Evolutionary conservation across 2,797 vertebrate species (phyloP), one percentile per base, ranked within the genome.

Genomic region (Coendou prehensilis): DNA sequence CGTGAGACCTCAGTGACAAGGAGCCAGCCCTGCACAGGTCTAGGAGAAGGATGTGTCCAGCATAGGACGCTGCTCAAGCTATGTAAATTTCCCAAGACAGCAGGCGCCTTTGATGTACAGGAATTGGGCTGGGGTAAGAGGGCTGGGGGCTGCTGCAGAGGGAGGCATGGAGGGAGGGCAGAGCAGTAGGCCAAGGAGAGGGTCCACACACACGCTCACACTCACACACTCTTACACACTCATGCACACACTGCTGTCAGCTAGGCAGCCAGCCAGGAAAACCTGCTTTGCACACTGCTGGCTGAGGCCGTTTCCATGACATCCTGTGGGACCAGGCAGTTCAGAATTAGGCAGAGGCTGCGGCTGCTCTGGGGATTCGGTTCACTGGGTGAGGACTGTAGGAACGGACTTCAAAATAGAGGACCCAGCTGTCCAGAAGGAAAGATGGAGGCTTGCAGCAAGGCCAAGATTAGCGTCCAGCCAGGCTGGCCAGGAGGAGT

Each of bases 381-480:
- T 97, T 96, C 86, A 96, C 93, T 89, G 91, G 89, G 85, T n/a
- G 71, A 97, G 97, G 97, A 97, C 97, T 87, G 91, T 98, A 95
- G 97, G 94, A 98, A 97, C 95, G 96, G 97, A 95, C 96, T 95
- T 97, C 94, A 97, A 96, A 98, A 96, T 83, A 98, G 96, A 93
- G 67, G 52, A 92, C 91, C 92, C 82, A 96, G 94, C 98, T 97
- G 84, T 97, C 97, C 69, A 61, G 28, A n/a, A 97, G 97, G 98
- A 98, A 98, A 98, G 98, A 98, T 98, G 98, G 98, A 98, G 81
- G 80, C 82, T 93, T 94, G 93, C 81, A 97, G 97, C 96, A 89
- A 98, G 87, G 90, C 97, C 97, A 83, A 69, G 82, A 37, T 89
- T 87, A 87, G 90, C 6, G 14, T 47, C 45, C 61, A 67, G 79